A percentile compares a stretch with the other conserved stretches of the same genome.
These are phyloP conservation scores for Drosophila robusta DNA, from an alignment of 2,888 invertebrate genomes.

Conservation along the genomic window DNA sequence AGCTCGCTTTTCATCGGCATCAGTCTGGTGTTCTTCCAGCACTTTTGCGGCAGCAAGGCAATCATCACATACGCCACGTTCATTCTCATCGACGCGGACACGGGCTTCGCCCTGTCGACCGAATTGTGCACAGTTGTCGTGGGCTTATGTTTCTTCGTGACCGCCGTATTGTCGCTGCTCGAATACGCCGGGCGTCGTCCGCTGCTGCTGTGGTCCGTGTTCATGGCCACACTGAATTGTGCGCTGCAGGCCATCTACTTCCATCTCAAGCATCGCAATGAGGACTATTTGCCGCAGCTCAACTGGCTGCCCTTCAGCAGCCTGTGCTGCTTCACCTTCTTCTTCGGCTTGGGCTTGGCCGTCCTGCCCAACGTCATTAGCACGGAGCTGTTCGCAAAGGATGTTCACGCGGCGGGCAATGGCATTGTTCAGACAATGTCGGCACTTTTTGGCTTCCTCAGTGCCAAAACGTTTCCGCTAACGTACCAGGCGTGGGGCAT, in stretches of 20 bases:
- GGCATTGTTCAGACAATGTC: slow-evolving; percentile 91
- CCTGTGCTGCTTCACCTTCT: slow-evolving; percentile 89
- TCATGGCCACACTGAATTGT: slow-evolving; percentile 88
- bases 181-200: slow-evolving; percentile 91
- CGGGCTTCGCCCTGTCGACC: slow-evolving; percentile 60
- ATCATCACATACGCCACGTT: slow-evolving; percentile 90
- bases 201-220: slow-evolving; percentile 89
- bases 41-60: slow-evolving; percentile 92
- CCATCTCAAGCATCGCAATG: slow-evolving; percentile 70
- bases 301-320: slow-evolving; percentile 90
- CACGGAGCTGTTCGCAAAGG: slow-evolving; percentile 90
- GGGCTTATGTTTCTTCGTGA: slow-evolving; percentile 89
- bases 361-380: slow-evolving; percentile 90
- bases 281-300: slow-evolving; percentile 83
- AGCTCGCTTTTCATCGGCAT: background rate
- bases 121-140: slow-evolving; percentile 90
- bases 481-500: background rate
- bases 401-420: slow-evolving; percentile 90
- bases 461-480: slow-evolving; percentile 88
- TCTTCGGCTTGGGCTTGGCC: slow-evolving; percentile 92
- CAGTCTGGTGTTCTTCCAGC: slow-evolving; percentile 92
- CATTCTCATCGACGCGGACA: slow-evolving; percentile 87
- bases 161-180: slow-evolving; percentile 88
- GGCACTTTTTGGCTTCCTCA: slow-evolving; percentile 91
- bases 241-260: slow-evolving; percentile 89